A percentile compares a stretch with the other conserved stretches of the same genome.
These are phyloP conservation scores for Merops nubicus DNA, from an alignment of 2,113 vertebrate genomes.

Conservation along the genomic window DNA sequence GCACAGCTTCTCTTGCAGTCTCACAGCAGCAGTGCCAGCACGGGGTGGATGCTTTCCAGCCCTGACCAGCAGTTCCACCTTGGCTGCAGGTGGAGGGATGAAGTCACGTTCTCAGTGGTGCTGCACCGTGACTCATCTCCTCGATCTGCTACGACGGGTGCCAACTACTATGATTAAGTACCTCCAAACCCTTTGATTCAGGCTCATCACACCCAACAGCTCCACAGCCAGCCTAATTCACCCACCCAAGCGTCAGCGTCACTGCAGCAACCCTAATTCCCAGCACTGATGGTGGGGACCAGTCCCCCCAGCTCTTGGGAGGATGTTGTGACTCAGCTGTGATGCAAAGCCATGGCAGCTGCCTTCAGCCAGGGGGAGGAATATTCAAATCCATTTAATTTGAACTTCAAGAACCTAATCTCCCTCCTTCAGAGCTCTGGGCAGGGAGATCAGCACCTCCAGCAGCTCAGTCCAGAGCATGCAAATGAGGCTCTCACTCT, in stretches of 20 bases:
- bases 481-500: not conserved
- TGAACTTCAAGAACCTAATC: conserved; percentile 32
- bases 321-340: not conserved
- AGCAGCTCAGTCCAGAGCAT: not conserved
- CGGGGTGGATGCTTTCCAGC: not conserved
- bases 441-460: conserved; percentile 38
- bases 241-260: not conserved
- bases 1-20: not conserved
- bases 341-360: not conserved
- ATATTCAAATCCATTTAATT: conserved; percentile 35
- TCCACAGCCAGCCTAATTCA: not conserved
- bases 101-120: not conserved
- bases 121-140: not conserved
- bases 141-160: not conserved
- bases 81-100: not conserved
- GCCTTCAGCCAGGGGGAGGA: conserved; percentile 26
- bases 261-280: not conserved
- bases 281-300: not conserved
- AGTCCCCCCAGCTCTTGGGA: not conserved
- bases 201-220: not conserved
- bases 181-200: not conserved
- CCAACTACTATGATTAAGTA: not conserved
- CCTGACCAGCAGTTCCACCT: not conserved
- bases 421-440: conserved; percentile 24
- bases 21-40: not conserved